These are phyloP conservation scores for Buathra laborator DNA, from an alignment of 2,888 invertebrate genomes.

Conservation along the genomic window DNA sequence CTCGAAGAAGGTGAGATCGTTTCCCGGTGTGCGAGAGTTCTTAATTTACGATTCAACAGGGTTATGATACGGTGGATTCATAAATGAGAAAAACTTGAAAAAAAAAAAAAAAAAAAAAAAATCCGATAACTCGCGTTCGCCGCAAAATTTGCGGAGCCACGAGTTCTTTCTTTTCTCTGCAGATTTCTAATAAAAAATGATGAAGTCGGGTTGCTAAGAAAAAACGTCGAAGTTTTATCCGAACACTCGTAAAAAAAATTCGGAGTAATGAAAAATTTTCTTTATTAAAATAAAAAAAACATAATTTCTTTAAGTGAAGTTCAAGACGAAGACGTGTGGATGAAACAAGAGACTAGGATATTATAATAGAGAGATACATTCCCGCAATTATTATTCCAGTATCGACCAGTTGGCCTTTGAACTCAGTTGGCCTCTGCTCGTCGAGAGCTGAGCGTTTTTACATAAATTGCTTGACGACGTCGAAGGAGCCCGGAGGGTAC, in stretches of 20 bases:
- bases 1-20: slow-evolving; percentile 25
- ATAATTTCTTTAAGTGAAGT: neutral
- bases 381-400: slow-evolving; percentile 47
- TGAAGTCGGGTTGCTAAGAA: too few species aligned
- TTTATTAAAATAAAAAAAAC: too few species aligned
- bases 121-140: neutral
- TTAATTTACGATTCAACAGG: slow-evolving; percentile 4
- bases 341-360: slow-evolving; percentile 3
- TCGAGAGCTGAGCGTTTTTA: slow-evolving; percentile 33
- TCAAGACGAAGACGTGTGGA: neutral
- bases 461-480: slow-evolving; percentile 39
- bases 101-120: slow-evolving; percentile 2
- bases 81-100: neutral
- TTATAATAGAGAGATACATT: slow-evolving; percentile 4
- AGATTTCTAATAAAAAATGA: too few species aligned
- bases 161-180: too few species aligned
- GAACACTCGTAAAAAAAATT: too few species aligned
- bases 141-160: too few species aligned
- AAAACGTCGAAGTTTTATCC: too few species aligned
- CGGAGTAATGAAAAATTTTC: too few species aligned
- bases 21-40: slow-evolving; percentile 35
- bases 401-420: slow-evolving; percentile 58
- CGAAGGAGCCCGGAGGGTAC: slow-evolving; percentile 56
- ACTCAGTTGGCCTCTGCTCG: slow-evolving; percentile 33
- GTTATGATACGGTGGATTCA: slow-evolving; percentile 6